Evolutionary conservation across 2,888 invertebrate genomes (phyloP), one percentile per base, ranked within the genome.

Genomic region (Drosophila nr. medialis): DNA sequence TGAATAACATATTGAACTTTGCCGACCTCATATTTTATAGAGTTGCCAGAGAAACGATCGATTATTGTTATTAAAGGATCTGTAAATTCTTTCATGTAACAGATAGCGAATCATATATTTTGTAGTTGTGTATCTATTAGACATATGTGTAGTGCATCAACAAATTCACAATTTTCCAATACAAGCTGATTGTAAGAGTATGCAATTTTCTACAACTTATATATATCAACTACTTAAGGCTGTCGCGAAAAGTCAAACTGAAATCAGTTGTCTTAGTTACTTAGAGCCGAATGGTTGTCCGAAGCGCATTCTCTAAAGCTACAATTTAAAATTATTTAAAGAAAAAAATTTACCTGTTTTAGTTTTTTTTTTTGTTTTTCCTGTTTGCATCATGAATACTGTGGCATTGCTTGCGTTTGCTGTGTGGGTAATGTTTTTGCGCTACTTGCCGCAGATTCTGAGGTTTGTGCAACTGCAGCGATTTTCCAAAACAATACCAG

Each of bases 401-500:
- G 66, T 80, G 70, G 81, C 86, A n/a, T 55, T 92, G 64, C 21
- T 91, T 29, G 84, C 84, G 0, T 87, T 91, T 62, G 86, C 80
- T 7, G 30, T 87, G 36, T 90, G 91, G 83, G 90, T 84, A 8
- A 63, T 89, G 0, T 90, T 92, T 27, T 58, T 92, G 72, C 81
- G 90, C 10, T 87, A 71, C 54, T 51, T 91, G 60, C 88, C 91
- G n/a, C 73, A 81, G 34, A 82, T 92, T 38, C 42, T 91, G 0
- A 69, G 80, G n/a, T 91, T 92, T 36, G 3, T 91, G 49, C 77
- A 90, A 5, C 56, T 91, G 10, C 72, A 81, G 15, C 77, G 86
- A 2, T 92, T 92, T 56, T 73, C 90, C 4, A 68, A 66, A 32
- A 87, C 87, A 0, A 54, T 92, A 55, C 91, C 92, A 11, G 93